Conservation (phyloP, 1,140 invertebrate species). For the Lucilia sericata region DNA sequence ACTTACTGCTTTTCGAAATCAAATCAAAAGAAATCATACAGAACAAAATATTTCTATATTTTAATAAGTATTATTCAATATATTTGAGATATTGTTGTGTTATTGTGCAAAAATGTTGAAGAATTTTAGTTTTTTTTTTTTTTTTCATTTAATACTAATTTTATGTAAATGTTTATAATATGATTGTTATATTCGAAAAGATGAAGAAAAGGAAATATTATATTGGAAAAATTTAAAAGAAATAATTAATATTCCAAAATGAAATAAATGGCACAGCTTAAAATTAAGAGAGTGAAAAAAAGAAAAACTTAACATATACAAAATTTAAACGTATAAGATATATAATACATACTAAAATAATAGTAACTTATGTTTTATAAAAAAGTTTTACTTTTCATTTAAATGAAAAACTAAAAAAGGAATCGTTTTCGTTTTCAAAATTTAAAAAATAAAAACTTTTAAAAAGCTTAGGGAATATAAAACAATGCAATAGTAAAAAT, state of each 20-base stretch:
- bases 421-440: not conserved
- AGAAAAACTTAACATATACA: conserved; percentile 1
- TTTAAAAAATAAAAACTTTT: not conserved
- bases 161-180: not conserved
- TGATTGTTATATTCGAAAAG: not conserved
- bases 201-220: not conserved
- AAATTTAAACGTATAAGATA: not conserved
- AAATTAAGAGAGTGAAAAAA: not conserved
- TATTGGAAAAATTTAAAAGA: not conserved
- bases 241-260: conserved; percentile 14
- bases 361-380: conserved; percentile 8
- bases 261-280: conserved; percentile 34
- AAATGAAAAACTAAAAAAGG: not conserved
- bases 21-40: not conserved
- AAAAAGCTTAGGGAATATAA: conserved; percentile 31
- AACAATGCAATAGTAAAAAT: not conserved
- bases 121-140: not conserved
- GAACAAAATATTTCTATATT: not conserved
- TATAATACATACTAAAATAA: conserved; percentile 1
- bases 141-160: conserved; percentile 27
- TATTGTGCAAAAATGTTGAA: conserved; percentile 14
- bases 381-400: conserved; percentile 17
- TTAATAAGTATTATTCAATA: not conserved
- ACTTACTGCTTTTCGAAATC: too few relatives aligned
- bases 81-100: conserved; percentile 36